Conservation (phyloP, 2,797 vertebrate species). For the Labeo calbasu region DNA sequence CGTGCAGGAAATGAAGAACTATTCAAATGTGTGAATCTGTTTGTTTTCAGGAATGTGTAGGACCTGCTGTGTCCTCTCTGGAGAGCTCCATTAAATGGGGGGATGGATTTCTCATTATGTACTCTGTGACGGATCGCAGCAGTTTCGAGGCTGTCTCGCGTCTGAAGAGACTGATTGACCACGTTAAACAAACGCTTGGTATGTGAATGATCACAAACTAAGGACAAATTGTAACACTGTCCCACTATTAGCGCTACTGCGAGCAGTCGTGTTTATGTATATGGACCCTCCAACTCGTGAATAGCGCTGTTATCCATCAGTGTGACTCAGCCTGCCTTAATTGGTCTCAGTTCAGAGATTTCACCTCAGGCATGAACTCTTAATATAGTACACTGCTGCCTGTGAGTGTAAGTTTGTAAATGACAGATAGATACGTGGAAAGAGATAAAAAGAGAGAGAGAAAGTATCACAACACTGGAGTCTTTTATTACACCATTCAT, state of each 20-base stretch:
- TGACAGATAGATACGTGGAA: conserved; percentile 21
- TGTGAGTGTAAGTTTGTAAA: conserved; percentile 40
- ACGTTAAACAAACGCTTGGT: conserved; percentile 78
- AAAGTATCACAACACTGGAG: conserved; percentile 41
- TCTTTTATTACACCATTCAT: conserved; percentile 47
- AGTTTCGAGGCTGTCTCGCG: conserved; percentile 75
- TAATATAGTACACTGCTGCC: conserved; percentile 53
- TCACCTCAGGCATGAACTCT: conserved; percentile 34
- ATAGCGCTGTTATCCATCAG: conserved; percentile 34
- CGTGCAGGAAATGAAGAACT: not conserved
- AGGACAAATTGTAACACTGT: conserved; percentile 1
- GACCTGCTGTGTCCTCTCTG: conserved; percentile 61
- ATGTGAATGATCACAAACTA: not conserved
- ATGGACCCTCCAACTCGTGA: conserved; percentile 2
- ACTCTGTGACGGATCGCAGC: conserved; percentile 77
- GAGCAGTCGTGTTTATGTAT: conserved; percentile 26
- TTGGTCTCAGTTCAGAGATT: conserved; percentile 29
- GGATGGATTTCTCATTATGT: conserved; percentile 79
- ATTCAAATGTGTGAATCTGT: conserved; percentile 59
- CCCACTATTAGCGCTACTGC: not conserved
- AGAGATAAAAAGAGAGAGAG: conserved; percentile 17
- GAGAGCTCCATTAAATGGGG: conserved; percentile 79
- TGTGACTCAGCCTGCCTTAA: conserved; percentile 48
- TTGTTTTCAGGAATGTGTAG: conserved; percentile 65
- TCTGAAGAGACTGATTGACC: conserved; percentile 78